Conservation (phyloP, 2,797 vertebrate species). For the Anisognathus igniventris region DNA sequence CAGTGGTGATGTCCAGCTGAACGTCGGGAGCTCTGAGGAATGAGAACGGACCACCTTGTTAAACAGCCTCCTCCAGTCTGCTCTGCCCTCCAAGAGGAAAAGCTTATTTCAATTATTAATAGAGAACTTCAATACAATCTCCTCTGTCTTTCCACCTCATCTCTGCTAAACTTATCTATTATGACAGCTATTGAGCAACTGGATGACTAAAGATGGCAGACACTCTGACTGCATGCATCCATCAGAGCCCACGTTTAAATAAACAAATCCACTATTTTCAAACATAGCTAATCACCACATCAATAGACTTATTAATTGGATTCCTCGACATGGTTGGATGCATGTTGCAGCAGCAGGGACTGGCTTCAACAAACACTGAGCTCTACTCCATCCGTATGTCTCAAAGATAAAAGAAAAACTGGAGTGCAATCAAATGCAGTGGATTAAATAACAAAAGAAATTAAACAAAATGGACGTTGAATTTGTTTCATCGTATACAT, state of each 20-base stretch:
- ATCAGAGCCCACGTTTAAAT: conserved; percentile 14
- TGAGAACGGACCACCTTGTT: not conserved
- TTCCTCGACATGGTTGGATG: conserved; percentile 28
- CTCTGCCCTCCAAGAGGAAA: not conserved
- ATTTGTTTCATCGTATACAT: not conserved
- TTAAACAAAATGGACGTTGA: not conserved
- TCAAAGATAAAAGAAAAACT: conserved; percentile 45
- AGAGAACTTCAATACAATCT: conserved; percentile 18
- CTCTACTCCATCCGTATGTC: conserved; percentile 25
- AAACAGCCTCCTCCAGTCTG: not conserved
- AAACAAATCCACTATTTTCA: conserved; percentile 56
- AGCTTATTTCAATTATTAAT: not conserved
- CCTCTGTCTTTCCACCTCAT: not conserved
- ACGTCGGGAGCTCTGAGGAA: not conserved
- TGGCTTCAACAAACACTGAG: conserved; percentile 38
- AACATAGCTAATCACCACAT: conserved; percentile 58
- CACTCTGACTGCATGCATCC: not conserved
- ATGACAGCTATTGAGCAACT: conserved; percentile 50
- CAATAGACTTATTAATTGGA: conserved; percentile 45
- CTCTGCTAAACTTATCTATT: conserved; percentile 1
- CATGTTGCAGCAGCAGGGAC: conserved; percentile 55
- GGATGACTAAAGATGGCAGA: conserved; percentile 55
- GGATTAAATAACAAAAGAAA: conserved; percentile 30
- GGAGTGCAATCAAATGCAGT: conserved; percentile 15
- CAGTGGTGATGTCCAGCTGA: not conserved